A percentile compares a stretch with the other conserved stretches of the same genome.
Conservation (phyloP, 2,888 invertebrate genomes). For the Eueremaeus valkanovi region DNA sequence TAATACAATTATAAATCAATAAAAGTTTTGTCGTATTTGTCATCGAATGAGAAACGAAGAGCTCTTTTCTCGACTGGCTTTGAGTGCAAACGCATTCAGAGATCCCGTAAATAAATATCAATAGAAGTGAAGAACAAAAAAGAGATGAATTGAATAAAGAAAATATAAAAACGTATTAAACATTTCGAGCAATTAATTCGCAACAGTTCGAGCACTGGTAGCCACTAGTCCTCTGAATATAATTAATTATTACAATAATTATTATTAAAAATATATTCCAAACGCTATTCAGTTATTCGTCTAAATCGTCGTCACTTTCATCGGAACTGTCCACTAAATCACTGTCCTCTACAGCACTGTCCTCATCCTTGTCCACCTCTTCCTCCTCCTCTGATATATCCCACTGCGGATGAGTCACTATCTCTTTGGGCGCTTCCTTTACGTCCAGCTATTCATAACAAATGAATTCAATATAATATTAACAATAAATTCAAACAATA, state of each 20-base stretch:
- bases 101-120: neutral
- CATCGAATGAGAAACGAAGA: neutral
- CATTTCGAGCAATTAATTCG: too few relatives aligned
- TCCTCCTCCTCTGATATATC: conserved; percentile 90
- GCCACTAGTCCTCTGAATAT: neutral
- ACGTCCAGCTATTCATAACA: conserved; percentile 71
- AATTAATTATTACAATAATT: neutral
- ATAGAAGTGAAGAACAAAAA: neutral
- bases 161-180: too few relatives aligned
- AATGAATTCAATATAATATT: conserved; percentile 38
- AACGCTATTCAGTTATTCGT: conserved; percentile 14
- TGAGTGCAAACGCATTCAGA: neutral
- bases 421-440: conserved; percentile 79
- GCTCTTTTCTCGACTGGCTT: neutral
- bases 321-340: conserved; percentile 68
- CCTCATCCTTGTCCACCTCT: conserved; percentile 61
- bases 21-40: too few relatives aligned
- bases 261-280: neutral
- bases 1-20: too few relatives aligned
- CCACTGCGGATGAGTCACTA: conserved; percentile 96
- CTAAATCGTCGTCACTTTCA: conserved; percentile 45
- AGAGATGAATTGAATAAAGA: too few relatives aligned
- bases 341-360: conserved; percentile 59
- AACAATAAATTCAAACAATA: neutral
- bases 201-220: neutral